phyloP scores from a whole-genome alignment of 2,113 vertebrate genomes.

The Astatoreochromis straeleni region DNA sequence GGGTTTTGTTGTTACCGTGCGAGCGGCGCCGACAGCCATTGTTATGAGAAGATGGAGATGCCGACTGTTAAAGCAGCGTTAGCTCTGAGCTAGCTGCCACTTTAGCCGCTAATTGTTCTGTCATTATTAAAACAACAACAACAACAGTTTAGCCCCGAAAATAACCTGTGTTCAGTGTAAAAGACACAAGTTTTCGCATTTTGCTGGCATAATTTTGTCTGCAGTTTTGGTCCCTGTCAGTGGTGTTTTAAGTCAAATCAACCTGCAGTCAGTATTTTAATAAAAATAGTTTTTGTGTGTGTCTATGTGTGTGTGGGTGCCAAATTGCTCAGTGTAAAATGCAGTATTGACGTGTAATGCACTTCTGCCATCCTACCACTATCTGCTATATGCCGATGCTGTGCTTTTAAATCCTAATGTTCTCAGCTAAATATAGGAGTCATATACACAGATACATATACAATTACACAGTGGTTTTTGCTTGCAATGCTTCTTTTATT shows the following conservation, averaged over 20 bases:
- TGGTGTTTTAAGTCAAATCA: not conserved
- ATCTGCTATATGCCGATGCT: not conserved
- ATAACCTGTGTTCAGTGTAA: not conserved
- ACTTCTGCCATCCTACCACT: not conserved
- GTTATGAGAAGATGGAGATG: slow-evolving; percentile 58
- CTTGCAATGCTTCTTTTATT: not conserved
- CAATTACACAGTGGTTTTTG: not conserved
- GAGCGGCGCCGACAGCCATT: slow-evolving; percentile 63
- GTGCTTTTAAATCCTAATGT: not conserved
- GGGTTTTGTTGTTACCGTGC: slow-evolving; percentile 48
- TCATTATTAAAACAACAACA: not conserved
- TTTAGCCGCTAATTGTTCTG: not conserved
- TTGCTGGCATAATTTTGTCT: not conserved
- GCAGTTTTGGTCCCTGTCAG: not conserved
- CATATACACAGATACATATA: not conserved
- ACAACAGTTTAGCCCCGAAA: not conserved
- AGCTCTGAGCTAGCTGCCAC: slow-evolving; percentile 36
- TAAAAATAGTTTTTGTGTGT: not conserved
- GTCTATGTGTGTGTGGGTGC: not conserved
- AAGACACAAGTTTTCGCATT: not conserved
- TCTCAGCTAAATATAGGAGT: not conserved
- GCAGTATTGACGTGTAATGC: not conserved
- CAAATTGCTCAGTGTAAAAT: not conserved
- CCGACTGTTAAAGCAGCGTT: slow-evolving; percentile 41
- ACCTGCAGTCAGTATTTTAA: not conserved